Base-by-base conservation (phyloP, 1,140 invertebrate genomes). In the Mercenaria mercenaria region DNA sequence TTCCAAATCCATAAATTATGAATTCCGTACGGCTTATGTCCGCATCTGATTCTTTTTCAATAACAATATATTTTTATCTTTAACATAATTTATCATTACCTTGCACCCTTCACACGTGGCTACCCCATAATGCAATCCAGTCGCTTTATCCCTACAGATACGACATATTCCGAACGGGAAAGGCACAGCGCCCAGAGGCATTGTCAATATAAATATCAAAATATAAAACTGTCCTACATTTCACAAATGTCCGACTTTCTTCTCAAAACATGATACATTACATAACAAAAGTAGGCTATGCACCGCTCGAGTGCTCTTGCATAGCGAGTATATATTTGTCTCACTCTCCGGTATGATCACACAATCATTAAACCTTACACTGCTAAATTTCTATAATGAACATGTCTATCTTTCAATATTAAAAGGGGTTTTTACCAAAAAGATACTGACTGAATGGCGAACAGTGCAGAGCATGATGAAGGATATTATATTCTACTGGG, bases 21-120 rank as follows among this genome's bases (percentile, higher is more conserved):
- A 47, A 8, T 10, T 47, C 8, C 18, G 18, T 10, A 8, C 18
- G 43, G 8, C 43, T 10, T 18, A 47, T 47, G 18, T 47, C 8
- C 43, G 8, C 43, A 10, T 47, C 8, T 20, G 15, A 20, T 13
- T 11, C 15, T 56, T 56, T 56, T 20, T 56, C 15, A 20, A 56
- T 11, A 56, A 56, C 15, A 13, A 8, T 3, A 56, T 23, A 56
- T 47, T 47, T 10, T 47, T 10, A 8, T 10, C 8, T 47, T 47
- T 47, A 47, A 47, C 8, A 47, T 47, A 47, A 47, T 18, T 10
- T 8, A 8, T 10, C 18, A 47, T 47, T 97, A 99, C 99, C 97
- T 99, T 99, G 97, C 99, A 99, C 94, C 99, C 99, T 97, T 99
- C 99, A 96, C 99, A 99, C 87, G 99, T 99, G 93, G 99, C 99